Conservation (phyloP, 2,113 vertebrate species). For the Salvator merianae region DNA sequence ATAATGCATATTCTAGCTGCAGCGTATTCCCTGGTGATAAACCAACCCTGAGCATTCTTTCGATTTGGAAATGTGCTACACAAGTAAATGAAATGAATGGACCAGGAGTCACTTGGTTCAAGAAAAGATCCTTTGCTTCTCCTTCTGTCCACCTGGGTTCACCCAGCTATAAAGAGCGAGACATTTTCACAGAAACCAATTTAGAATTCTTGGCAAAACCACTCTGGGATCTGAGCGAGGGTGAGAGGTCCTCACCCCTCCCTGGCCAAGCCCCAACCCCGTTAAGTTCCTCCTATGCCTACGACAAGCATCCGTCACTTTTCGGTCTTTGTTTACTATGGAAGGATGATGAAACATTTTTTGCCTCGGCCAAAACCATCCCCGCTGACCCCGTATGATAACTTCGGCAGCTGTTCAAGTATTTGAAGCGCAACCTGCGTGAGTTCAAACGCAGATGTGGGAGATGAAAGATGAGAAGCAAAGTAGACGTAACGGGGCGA, state of each 20-base stretch:
- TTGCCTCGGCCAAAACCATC: slow-evolving; percentile 63
- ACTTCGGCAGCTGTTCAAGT: slow-evolving; percentile 78
- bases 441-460: slow-evolving; percentile 80
- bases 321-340: slow-evolving; percentile 61
- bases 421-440: slow-evolving; percentile 76
- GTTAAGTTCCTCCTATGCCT: slow-evolving; percentile 33
- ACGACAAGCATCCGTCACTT: slow-evolving; percentile 62
- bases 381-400: slow-evolving; percentile 73
- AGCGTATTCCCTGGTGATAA: too few species aligned
- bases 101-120: not conserved
- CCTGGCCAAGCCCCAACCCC: slow-evolving; percentile 50
- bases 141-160: not conserved
- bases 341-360: slow-evolving; percentile 64
- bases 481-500: slow-evolving; percentile 68
- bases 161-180: slow-evolving; percentile 39
- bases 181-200: slow-evolving; percentile 8
- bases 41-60: too few species aligned
- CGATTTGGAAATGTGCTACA: too few species aligned
- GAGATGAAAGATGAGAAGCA: slow-evolving; percentile 78
- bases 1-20: too few species aligned
- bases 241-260: not conserved
- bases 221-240: slow-evolving; percentile 50
- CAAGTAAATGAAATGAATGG: too few species aligned
- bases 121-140: not conserved
- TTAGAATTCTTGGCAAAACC: slow-evolving; percentile 57